A percentile compares a stretch with the other conserved stretches of the same genome.
Evolutionary conservation across 2,888 invertebrate species (phyloP).

Genomic region (Galerucella nymphaeae): DNA sequence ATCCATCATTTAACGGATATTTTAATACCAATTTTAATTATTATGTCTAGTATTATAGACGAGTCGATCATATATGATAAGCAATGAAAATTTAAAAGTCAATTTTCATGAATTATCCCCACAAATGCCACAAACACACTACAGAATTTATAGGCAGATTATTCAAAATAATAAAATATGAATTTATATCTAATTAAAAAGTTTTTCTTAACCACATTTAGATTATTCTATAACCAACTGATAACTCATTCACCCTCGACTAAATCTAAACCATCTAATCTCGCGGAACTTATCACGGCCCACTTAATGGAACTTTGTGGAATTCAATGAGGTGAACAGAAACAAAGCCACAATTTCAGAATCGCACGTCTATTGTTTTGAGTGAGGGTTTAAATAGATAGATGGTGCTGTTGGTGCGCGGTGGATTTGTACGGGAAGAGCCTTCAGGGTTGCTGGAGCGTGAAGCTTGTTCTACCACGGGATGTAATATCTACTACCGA

Average conservation of each 20-base stretch:
- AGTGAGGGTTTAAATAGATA: slow-evolving; percentile 20
- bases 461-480: slow-evolving; percentile 14
- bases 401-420: neutral
- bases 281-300: slow-evolving; percentile 39
- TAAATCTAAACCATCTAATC: slow-evolving; percentile 42
- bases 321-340: slow-evolving; percentile 47
- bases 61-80: too few relatives aligned
- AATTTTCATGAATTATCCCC: too few relatives aligned
- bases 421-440: slow-evolving; percentile 3
- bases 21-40: too few relatives aligned
- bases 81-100: too few relatives aligned
- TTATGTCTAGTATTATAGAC: too few relatives aligned
- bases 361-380: slow-evolving; percentile 42
- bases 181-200: neutral
- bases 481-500: slow-evolving; percentile 17
- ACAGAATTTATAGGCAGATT: too few relatives aligned
- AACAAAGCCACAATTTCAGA: slow-evolving; percentile 47
- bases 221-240: neutral
- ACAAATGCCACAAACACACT: too few relatives aligned
- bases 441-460: slow-evolving; percentile 16
- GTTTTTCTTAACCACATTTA: neutral
- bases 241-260: slow-evolving; percentile 34
- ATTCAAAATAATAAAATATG: too few relatives aligned
- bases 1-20: too few relatives aligned
- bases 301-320: slow-evolving; percentile 35